Conservation (phyloP, 2,797 vertebrate species). For the Molossus alvarezi region DNA sequence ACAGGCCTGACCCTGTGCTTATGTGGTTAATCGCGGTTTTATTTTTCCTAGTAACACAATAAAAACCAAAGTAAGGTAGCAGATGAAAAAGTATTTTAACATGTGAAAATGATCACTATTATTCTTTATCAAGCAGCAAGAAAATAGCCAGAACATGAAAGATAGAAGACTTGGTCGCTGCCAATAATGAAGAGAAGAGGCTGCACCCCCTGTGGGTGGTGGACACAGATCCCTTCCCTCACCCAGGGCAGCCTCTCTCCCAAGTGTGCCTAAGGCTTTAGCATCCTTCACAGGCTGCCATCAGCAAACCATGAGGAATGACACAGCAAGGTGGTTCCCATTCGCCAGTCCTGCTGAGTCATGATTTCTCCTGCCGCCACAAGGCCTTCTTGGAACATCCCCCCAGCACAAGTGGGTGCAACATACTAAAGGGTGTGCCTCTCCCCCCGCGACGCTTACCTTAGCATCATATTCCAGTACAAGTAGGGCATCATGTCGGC, state of each 20-base stretch:
- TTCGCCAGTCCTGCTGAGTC: not conserved
- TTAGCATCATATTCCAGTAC: constrained; percentile 97
- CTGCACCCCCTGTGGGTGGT: no score
- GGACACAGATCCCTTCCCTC: not conserved
- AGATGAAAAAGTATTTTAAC: constrained; percentile 26
- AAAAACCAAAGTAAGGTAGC: constrained; percentile 51
- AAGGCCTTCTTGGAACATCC: not conserved
- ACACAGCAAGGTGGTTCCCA: not conserved
- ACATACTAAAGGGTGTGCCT: not conserved
- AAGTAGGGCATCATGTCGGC: constrained; percentile 97
- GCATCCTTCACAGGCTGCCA: not conserved
- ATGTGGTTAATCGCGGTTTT: constrained; percentile 10
- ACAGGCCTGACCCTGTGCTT: not conserved
- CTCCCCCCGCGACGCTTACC: constrained; percentile 88
- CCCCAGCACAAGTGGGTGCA: not conserved
- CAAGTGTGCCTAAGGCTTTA: not conserved
- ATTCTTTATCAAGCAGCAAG: not conserved
- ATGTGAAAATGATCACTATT: not conserved
- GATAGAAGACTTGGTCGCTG: not conserved
- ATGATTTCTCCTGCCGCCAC: not conserved
- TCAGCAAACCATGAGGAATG: not conserved
- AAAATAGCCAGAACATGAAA: not conserved
- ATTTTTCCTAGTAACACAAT: constrained; percentile 9
- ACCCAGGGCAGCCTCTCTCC: not conserved
- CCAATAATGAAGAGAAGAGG: not conserved